Evolutionary conservation across 2,797 vertebrate species (phyloP), one percentile per base, ranked within the genome.

Genomic region (Cottoperca gobio): DNA sequence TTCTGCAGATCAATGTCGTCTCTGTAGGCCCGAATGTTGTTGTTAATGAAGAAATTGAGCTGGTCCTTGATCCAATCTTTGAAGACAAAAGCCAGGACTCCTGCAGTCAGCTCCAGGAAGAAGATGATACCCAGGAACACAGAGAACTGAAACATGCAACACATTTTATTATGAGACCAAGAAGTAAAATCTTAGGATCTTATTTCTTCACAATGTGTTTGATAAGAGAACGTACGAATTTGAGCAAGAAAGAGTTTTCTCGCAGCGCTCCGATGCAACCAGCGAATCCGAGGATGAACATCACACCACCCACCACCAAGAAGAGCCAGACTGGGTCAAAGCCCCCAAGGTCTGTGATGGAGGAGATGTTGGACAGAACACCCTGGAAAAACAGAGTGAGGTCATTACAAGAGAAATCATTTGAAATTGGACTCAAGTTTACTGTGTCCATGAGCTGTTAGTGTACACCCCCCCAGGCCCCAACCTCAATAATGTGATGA

Each of bases 61-160:
- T 99, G 98, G 91, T 99, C 98, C 92, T 99, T 99, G 93, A 99
- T 99, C 98, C 98, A 99, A 89, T 99, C 98, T 94, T 99, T 99
- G 93, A 99, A 99, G 88, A 99, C 98, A 84, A 99, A 99, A 5
- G 98, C 98, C 93, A 99, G 91, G 81, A 99, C 95, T 70, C 98
- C 98, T 21, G 98, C 97, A 5, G 98, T 99, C 83, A 99, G 95
- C 93, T 99, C 98, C 97, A 99, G 90, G 94, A 99, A 99, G 93
- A 99, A 99, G 89, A 99, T 99, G 83, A 99, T 98, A 54, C 98
- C 98, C 91, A 99, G 94, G 93, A 99, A 99, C 72, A 99, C 98
- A 0, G 98, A 99, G 91, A 99, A 99, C 98, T 99, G 53, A 77
- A 84, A 78, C 12, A 65, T 68, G 61, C 8, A 58, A 35, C 21